Evolutionary conservation across 2,113 vertebrate genomes (phyloP).

Genomic region (Macroglossus sobrinus): DNA sequence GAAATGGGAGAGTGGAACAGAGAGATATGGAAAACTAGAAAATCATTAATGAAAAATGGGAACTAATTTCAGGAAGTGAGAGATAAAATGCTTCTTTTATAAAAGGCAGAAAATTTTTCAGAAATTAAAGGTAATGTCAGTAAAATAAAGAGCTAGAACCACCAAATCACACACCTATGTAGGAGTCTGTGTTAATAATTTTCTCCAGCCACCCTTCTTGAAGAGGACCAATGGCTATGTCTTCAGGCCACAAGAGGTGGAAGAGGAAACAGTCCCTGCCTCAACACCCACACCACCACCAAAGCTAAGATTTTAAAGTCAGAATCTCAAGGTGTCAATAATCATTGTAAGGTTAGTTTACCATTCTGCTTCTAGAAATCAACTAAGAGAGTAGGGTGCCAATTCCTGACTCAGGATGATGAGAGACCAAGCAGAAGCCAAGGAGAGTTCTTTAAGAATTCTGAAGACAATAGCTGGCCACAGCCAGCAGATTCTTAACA

Average conservation of each 20-base stretch:
- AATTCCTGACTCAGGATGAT: neutral
- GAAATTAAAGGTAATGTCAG: neutral
- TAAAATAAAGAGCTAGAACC: neutral
- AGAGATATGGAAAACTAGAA: neutral
- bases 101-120: neutral
- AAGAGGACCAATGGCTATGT: neutral
- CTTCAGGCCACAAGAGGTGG: neutral
- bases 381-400: neutral
- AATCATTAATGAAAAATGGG: neutral
- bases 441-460: neutral
- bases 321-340: neutral
- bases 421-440: neutral
- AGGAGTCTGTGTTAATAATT: neutral
- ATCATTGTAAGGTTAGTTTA: neutral
- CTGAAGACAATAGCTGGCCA: neutral
- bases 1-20: neutral
- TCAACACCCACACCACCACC: neutral
- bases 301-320: neutral
- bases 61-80: neutral
- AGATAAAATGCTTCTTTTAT: neutral
- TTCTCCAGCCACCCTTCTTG: neutral
- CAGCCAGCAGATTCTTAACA: neutral
- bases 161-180: neutral
- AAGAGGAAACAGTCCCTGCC: neutral
- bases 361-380: neutral